A percentile compares a stretch with the other conserved stretches of the same genome.
Conservation (phyloP, 2,113 vertebrate genomes). For the Phalacrocorax carbo region DNA sequence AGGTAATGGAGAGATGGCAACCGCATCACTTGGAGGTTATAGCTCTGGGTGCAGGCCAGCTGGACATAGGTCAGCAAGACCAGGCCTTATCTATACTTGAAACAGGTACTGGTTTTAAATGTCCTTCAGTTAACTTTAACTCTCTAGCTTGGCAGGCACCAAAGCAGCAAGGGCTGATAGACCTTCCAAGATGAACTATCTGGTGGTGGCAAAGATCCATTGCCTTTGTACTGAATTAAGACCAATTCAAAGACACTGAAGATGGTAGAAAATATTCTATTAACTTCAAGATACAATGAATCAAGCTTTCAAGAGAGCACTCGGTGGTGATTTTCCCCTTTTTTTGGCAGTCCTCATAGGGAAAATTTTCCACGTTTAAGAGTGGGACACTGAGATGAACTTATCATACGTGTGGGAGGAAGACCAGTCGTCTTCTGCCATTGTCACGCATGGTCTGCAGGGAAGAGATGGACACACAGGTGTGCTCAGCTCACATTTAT, state of each 20-base stretch:
- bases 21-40: neutral
- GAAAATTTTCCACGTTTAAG: neutral
- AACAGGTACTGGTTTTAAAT: conserved; percentile 11
- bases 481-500: neutral
- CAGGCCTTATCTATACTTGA: neutral
- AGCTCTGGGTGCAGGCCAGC: neutral
- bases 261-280: neutral
- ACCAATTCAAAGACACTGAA: neutral
- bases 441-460: neutral
- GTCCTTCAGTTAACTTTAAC: neutral
- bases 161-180: neutral
- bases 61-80: neutral
- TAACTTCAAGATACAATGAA: neutral
- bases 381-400: neutral
- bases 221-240: neutral
- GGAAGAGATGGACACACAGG: neutral
- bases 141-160: neutral
- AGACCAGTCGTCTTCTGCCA: neutral
- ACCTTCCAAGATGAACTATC: neutral
- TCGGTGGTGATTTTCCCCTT: neutral
- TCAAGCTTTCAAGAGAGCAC: neutral
- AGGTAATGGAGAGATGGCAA: neutral
- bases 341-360: neutral
- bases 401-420: neutral
- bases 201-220: neutral